Evolutionary conservation across 2,888 invertebrate genomes (phyloP).

Genomic region (Ecdyonurus torrentis): DNA sequence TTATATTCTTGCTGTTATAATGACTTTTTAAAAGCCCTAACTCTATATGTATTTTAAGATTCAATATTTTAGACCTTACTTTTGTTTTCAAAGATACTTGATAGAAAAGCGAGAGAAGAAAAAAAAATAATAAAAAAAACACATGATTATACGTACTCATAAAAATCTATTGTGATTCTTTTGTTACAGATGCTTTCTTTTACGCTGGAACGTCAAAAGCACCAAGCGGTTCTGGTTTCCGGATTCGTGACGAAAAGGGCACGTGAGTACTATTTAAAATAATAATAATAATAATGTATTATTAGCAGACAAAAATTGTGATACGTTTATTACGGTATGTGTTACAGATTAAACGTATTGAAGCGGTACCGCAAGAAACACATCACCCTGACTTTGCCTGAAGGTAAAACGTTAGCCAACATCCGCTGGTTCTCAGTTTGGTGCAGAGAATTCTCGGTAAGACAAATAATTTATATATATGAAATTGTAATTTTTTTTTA

Average conservation of each 20-base stretch:
- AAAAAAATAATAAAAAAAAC: neutral
- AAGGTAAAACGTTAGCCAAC: conserved; percentile 66
- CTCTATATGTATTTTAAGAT: too few species aligned
- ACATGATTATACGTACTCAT: neutral
- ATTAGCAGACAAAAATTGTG: too few species aligned
- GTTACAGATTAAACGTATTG: conserved; percentile 46
- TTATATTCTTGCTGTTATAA: too few species aligned
- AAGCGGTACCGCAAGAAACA: conserved; percentile 65
- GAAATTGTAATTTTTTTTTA: too few species aligned
- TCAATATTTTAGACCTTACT: too few species aligned
- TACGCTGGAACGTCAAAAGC: conserved; percentile 61
- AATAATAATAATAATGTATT: too few species aligned
- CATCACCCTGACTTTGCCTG: conserved; percentile 70
- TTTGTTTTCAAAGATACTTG: neutral
- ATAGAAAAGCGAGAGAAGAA: neutral
- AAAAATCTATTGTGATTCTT: conserved; percentile 10
- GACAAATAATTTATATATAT: too few species aligned
- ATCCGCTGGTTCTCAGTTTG: conserved; percentile 80
- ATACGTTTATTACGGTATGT: too few species aligned
- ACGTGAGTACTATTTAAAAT: conserved; percentile 34
- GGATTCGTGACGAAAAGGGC: conserved; percentile 71
- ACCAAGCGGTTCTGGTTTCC: conserved; percentile 49
- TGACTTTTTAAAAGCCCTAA: too few species aligned
- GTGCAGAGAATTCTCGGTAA: conserved; percentile 79
- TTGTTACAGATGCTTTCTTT: conserved; percentile 66